phyloP scores from a whole-genome alignment of 2,797 vertebrate species.

The Masticophis lateralis region DNA sequence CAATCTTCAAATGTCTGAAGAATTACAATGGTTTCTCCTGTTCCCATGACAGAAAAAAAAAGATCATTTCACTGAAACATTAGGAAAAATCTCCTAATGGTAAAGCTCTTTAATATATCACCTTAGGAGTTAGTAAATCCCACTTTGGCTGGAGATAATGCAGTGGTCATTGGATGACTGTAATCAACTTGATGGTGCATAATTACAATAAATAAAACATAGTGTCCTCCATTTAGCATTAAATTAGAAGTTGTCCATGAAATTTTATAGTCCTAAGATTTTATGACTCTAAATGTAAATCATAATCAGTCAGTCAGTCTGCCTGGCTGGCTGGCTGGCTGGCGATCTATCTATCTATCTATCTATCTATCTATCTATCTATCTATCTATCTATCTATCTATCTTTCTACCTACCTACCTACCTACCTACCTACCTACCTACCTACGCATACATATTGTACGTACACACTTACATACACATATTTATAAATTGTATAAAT shows the following conservation, averaged over 20 bases:
- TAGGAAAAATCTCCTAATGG: neutral
- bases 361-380: neutral
- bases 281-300: neutral
- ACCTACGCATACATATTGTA: neutral
- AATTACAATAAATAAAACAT: neutral
- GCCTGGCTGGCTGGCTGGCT: accelerated
- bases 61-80: neutral
- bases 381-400: accelerated
- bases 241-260: neutral
- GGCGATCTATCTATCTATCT: accelerated
- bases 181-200: neutral
- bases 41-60: neutral
- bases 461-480: neutral
- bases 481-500: neutral
- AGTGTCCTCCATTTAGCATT: neutral
- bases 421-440: no score
- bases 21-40: neutral
- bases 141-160: neutral
- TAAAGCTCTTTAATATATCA: neutral
- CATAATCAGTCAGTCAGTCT: no score
- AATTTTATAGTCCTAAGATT: neutral
- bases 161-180: neutral
- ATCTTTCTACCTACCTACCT: no score
- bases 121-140: neutral
- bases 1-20: neutral